Conservation (phyloP, 2,888 invertebrate species). For the Spicauda simplicius region DNA sequence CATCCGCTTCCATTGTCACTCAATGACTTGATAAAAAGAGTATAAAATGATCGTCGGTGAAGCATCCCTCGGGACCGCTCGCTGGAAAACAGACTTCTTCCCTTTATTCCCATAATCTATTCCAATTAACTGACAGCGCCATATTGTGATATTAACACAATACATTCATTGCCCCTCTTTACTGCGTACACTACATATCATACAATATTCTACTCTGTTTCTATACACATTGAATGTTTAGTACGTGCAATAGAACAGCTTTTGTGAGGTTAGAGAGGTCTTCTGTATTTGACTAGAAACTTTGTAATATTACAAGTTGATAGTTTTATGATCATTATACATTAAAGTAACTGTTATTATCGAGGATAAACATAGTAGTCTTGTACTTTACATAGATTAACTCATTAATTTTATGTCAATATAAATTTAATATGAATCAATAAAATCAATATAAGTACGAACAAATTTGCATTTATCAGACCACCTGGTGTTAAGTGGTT, state of each 20-base stretch:
- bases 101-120: constrained; percentile 84
- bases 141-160: constrained; percentile 84
- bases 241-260: background rate
- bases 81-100: constrained; percentile 63
- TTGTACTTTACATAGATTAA: background rate
- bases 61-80: constrained; percentile 72
- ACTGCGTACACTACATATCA: constrained; percentile 32
- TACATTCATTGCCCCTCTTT: constrained; percentile 63
- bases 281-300: constrained; percentile 49
- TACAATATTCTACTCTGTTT: constrained; percentile 9
- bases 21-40: constrained; percentile 82
- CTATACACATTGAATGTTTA: constrained; percentile 1
- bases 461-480: background rate
- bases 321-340: constrained; percentile 8
- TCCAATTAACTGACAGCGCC: constrained; percentile 84
- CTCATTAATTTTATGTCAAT: background rate
- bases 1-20: constrained; percentile 71
- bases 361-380: background rate
- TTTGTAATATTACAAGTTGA: constrained; percentile 10
- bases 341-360: background rate
- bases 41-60: constrained; percentile 60
- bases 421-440: background rate
- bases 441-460: no score
- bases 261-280: constrained; percentile 57
- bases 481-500: background rate